phyloP scores from a whole-genome alignment of 2,888 invertebrate genomes.

The Auanema freiburgensis region DNA sequence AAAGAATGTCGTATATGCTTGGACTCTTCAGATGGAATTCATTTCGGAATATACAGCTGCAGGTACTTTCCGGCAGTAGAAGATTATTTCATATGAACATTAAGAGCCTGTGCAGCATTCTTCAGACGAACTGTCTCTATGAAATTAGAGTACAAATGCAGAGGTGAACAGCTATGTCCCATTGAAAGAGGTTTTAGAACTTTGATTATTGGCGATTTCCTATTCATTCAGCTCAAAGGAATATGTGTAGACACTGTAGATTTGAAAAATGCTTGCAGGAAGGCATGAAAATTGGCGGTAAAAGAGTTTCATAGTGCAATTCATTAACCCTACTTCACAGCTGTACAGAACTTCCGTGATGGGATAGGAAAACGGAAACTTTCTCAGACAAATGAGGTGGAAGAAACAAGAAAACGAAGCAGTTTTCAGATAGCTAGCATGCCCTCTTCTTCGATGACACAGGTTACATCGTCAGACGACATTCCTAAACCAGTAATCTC shows the following conservation, averaged over 20 bases:
- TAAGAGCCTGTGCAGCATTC: conserved; percentile 53
- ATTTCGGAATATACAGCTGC: conserved; percentile 18
- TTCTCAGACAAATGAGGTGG: conserved; percentile 6
- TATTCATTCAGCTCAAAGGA: conserved; percentile 51
- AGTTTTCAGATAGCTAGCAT: conserved; percentile 7
- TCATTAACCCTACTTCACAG: conserved; percentile 24
- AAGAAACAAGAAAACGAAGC: conserved; percentile 9
- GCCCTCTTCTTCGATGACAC: neutral
- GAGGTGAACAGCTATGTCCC: conserved; percentile 40
- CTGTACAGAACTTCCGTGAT: conserved; percentile 54
- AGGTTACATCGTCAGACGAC: too few relatives aligned
- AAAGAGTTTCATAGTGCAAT: conserved; percentile 4
- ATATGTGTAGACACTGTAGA: conserved; percentile 59
- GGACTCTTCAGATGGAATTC: conserved; percentile 17
- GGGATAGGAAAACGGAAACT: conserved; percentile 46
- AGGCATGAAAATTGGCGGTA: conserved; percentile 54
- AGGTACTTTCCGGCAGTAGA: neutral
- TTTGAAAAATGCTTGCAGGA: conserved; percentile 51
- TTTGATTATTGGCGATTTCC: neutral
- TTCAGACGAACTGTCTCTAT: conserved; percentile 59
- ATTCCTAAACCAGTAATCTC: neutral
- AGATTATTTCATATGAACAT: neutral
- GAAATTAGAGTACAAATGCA: conserved; percentile 51
- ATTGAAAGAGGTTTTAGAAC: conserved; percentile 50
- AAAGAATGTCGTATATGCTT: conserved; percentile 13